Evolutionary conservation across 2,797 vertebrate genomes (phyloP).

Genomic region (Coreius guichenoti): DNA sequence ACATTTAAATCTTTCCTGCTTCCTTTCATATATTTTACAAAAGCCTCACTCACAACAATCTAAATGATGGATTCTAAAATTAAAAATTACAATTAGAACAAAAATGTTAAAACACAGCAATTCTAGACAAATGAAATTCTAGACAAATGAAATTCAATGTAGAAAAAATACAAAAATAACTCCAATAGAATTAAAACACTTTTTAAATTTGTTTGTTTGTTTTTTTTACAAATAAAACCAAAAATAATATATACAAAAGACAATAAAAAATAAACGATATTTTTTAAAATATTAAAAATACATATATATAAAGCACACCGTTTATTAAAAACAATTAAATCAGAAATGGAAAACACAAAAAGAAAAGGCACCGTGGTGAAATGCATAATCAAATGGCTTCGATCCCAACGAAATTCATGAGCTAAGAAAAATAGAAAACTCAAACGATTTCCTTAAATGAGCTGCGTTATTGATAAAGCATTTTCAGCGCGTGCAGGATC

Average conservation of each 20-base stretch:
- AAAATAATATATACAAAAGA: neutral
- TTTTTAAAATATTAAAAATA: neutral
- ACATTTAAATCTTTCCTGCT: neutral
- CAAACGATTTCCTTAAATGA: conserved; percentile 46
- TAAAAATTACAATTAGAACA: neutral
- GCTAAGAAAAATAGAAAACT: conserved; percentile 35
- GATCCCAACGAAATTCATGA: conserved; percentile 32
- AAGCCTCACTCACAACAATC: neutral
- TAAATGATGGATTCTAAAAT: neutral
- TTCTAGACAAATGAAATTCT: neutral
- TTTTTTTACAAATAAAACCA: neutral
- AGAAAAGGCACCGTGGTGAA: conserved; percentile 7
- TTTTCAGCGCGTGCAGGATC: conserved; percentile 45
- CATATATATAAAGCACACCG: neutral
- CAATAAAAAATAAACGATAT: neutral
- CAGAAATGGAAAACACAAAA: neutral
- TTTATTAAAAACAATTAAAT: conserved; percentile 22
- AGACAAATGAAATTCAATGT: neutral
- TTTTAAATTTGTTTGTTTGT: no score
- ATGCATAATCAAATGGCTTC: conserved; percentile 11
- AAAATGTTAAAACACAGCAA: neutral
- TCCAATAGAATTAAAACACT: neutral
- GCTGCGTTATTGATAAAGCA: conserved; percentile 43
- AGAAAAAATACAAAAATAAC: neutral
- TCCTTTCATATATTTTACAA: conserved; percentile 1